Conservation (phyloP, 2,797 vertebrate genomes). For the Lagorchestes hirsutus region DNA sequence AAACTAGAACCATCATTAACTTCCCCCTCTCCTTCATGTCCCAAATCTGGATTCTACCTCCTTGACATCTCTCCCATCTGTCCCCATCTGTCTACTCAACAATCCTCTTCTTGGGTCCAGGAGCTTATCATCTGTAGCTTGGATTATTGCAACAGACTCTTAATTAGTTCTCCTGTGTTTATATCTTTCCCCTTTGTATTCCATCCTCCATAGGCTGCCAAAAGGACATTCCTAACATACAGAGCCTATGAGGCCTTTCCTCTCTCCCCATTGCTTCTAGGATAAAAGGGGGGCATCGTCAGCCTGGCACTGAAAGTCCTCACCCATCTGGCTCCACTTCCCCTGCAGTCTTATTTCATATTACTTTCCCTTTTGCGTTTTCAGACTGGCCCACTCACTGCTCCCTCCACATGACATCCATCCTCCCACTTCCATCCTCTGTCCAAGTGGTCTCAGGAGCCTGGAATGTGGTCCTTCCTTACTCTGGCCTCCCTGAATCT, state of each 20-base stretch:
- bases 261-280: neutral
- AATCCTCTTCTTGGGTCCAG: neutral
- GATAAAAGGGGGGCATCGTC: neutral
- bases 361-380: too few relatives aligned
- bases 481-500: neutral
- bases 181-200: neutral
- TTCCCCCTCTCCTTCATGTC: neutral
- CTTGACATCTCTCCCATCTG: neutral
- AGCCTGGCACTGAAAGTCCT: neutral
- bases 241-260: neutral
- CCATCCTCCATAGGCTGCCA: neutral
- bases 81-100: neutral
- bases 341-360: neutral
- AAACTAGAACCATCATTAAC: neutral
- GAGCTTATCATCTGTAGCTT: neutral
- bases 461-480: neutral
- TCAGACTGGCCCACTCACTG: neutral
- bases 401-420: fast-evolving
- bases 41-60: neutral
- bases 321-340: neutral
- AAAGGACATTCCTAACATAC: neutral
- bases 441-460: neutral
- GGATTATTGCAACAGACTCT: neutral
- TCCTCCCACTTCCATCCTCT: neutral
- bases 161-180: neutral